phyloP scores from a whole-genome alignment of 1,140 invertebrate genomes.

The Drosophila azteca region DNA sequence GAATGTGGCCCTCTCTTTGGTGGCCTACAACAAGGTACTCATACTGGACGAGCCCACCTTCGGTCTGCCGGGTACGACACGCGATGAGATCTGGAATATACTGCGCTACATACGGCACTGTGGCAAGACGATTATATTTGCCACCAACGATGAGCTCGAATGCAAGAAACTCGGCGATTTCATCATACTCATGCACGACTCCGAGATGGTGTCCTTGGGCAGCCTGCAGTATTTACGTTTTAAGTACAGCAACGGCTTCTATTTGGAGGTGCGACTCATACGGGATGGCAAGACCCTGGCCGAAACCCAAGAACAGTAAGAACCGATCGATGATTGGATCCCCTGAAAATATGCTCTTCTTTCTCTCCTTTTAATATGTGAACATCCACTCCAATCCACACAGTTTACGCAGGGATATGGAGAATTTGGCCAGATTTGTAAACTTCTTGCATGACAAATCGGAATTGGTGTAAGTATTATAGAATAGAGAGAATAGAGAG shows the following conservation, averaged over 20 bases:
- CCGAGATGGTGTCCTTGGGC: constrained; percentile 90
- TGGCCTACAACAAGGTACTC: constrained; percentile 67
- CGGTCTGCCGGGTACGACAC: constrained; percentile 60
- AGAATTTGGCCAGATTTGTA: constrained; percentile 69
- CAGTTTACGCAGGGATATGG: constrained; percentile 68
- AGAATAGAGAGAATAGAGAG: too few species aligned
- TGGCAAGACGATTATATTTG: constrained; percentile 92
- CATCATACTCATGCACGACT: constrained; percentile 94
- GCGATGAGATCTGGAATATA: constrained; percentile 74
- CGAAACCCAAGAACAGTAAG: constrained; percentile 69
- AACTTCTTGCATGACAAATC: constrained; percentile 70
- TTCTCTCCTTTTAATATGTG: neutral
- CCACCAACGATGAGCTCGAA: constrained; percentile 98
- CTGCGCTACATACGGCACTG: constrained; percentile 63
- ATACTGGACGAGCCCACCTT: constrained; percentile 71
- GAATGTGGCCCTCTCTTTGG: constrained; percentile 62
- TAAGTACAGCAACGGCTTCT: constrained; percentile 73
- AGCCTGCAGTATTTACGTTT: constrained; percentile 69
- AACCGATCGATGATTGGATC: too few species aligned
- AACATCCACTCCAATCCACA: neutral
- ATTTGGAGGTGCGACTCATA: constrained; percentile 64
- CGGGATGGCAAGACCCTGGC: constrained; percentile 57
- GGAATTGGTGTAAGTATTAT: constrained; percentile 65
- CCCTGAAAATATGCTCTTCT: too few species aligned
- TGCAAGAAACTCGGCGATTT: constrained; percentile 96